Base-by-base conservation (phyloP, 2,113 vertebrate genomes). In the Phasianus colchicus region DNA sequence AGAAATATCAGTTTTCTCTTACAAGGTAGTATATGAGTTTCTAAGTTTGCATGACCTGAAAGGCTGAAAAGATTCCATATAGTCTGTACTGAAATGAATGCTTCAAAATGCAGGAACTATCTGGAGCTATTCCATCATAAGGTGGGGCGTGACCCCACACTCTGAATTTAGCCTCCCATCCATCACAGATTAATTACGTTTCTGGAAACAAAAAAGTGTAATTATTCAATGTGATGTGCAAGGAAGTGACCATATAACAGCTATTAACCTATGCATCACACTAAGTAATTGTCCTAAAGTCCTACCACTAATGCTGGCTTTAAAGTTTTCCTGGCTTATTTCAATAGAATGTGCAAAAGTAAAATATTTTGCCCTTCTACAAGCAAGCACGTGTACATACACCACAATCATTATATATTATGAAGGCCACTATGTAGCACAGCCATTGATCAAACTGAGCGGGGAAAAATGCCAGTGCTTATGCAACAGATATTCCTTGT, bases 171-270 rank as follows among this genome's bases (percentile, higher is more conserved):
- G 79, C 78, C 60, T 93, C 60, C 47, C 89, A 93, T 89, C 78
- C 64, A 94, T 96, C 91, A 96, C 17, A 47, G 64, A 58, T 89
- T 96, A 96, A 96, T 92, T 89, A 89, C 5, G 3, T 77, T 92
- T 93, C 78, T 64, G 91, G 84, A 52, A 73, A 88, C 38, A 69
- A 74, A 84, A 94, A 93, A 65, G 24, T n/a, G 69, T 60, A 87
- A 94, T 92, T 80, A 95, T 83, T 95, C 63, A 95, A 73, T n/a
- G 42, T 91, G 82, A 91, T 85, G 45, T 71, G 63, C n/a, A 90
- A 88, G 43, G 67, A 90, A 94, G 70, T 79, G 84, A 92, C 94
- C 94, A 80, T 76, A 40, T 57, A 91, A 43, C 74, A 87, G 71
- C 55, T 82, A 80, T 94, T 95, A 94, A 95, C 89, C 86, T 91